phyloP scores from a whole-genome alignment of 2,113 vertebrate species.

The Syngnathus floridae region DNA sequence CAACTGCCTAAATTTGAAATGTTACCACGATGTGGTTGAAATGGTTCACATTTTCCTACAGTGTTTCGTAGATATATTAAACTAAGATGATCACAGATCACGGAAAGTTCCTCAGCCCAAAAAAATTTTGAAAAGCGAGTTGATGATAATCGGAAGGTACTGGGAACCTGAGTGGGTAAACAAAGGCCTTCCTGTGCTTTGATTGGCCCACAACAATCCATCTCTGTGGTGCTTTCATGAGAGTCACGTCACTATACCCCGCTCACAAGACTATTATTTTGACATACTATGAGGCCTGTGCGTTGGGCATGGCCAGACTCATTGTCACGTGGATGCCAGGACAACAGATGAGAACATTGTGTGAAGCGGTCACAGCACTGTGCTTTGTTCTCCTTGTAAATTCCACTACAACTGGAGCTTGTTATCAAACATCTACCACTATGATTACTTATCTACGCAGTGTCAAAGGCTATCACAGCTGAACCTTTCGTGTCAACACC shows the following conservation, averaged over 20 bases:
- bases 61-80: neutral
- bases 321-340: conserved; percentile 36
- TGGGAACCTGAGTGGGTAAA: conserved; percentile 53
- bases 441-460: conserved; percentile 29
- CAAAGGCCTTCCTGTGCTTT: conserved; percentile 41
- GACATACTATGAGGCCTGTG: conserved; percentile 38
- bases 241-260: conserved; percentile 29
- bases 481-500: neutral
- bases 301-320: conserved; percentile 31
- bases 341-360: conserved; percentile 45
- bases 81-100: neutral
- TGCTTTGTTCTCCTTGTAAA: conserved; percentile 36
- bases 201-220: conserved; percentile 43
- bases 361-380: conserved; percentile 25
- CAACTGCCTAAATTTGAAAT: neutral
- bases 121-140: conserved; percentile 21
- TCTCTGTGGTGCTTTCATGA: conserved; percentile 48
- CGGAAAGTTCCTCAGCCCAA: conserved; percentile 12
- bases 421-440: conserved; percentile 6
- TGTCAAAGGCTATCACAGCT: conserved; percentile 25
- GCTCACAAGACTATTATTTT: conserved; percentile 45
- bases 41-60: neutral
- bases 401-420: conserved; percentile 10
- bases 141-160: conserved; percentile 48
- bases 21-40: neutral